Base-by-base conservation (phyloP, 2,113 vertebrate species). In the Ondatra zibethicus region DNA sequence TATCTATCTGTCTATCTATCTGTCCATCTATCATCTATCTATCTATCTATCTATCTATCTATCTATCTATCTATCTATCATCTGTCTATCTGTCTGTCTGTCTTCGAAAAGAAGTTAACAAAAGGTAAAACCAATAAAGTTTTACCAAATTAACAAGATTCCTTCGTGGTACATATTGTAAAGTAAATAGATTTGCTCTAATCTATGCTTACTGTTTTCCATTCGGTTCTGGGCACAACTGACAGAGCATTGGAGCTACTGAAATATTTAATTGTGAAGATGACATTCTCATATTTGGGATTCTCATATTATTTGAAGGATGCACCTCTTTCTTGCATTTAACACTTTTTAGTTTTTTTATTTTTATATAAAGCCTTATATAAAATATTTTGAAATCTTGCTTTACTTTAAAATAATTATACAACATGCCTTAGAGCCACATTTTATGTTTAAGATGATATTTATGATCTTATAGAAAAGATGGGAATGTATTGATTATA, bases 381-480 rank as follows among this genome's bases (percentile, higher is more conserved):
- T 8, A 66, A 84, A 78, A 70, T 36, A 76, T 85, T 88, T 70
- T 66, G 4, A 75, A 90, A 88, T 80, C 0, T 52, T 42, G 45
- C 10, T 93, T 96, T 81, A 78, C 17, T 36, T 91, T 92, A 61
- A 93, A 92, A 77, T 92, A 77, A 72, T 2, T 0, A 5, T 82
- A 85, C 10, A 68, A 27, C 61, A 52, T 29, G 7, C 19, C 58
- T 89, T 95, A 68, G 11, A 65, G 36, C 5, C 42, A 52, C 13
- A 75, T 88, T 73, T 96, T 1, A 76, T 52, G 75, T 88, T 80
- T 58, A 58, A 80, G 36, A 89, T 16, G 45, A 73, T 84, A 75
- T 84, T 88, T 84, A 65, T 19, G 70, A 39, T 80, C 19, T 42
- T 94, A 81, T 93, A 78, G 66, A 86, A 96, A 97, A 68, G 39